A percentile compares a stretch with the other conserved stretches of the same genome.
Conservation (phyloP, 2,888 invertebrate genomes). For the Eumacrocentrus americanus region DNA sequence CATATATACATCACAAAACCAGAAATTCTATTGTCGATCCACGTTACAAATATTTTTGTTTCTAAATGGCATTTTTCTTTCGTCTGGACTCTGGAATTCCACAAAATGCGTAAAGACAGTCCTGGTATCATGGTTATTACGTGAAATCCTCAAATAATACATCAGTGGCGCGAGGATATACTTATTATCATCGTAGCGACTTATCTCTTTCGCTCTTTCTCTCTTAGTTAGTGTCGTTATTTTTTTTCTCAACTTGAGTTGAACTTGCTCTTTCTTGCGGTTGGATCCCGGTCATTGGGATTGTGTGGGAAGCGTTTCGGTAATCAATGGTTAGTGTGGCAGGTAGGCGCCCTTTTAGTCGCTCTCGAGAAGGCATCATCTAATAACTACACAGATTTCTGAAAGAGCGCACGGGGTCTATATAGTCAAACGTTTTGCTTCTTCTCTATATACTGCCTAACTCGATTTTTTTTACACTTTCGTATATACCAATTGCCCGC, state of each 20-base stretch:
- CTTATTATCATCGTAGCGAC: no score
- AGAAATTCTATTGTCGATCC: neutral
- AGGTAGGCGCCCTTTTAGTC: constrained; percentile 57
- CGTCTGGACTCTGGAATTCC: neutral
- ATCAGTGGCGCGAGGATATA: constrained; percentile 55
- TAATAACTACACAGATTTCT: constrained; percentile 29
- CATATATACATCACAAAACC: neutral
- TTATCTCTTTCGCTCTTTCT: no score
- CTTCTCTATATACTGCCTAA: constrained; percentile 41
- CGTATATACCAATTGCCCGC: constrained; percentile 13
- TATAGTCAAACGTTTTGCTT: constrained; percentile 17
- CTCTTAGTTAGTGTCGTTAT: neutral
- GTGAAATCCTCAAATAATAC: neutral
- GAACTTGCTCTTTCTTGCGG: constrained; percentile 41
- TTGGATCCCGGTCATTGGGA: constrained; percentile 42
- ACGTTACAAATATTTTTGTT: no score
- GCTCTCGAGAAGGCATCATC: constrained; percentile 29
- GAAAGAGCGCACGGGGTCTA: neutral
- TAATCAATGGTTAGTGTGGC: constrained; percentile 60
- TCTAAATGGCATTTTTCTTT: neutral
- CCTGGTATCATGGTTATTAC: neutral
- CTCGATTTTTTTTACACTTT: constrained; percentile 26
- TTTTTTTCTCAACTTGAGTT: constrained; percentile 37
- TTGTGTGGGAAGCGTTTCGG: constrained; percentile 60
- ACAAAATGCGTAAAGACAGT: neutral